Base-by-base conservation (phyloP, 2,888 invertebrate species). In the Meloe dianella region DNA sequence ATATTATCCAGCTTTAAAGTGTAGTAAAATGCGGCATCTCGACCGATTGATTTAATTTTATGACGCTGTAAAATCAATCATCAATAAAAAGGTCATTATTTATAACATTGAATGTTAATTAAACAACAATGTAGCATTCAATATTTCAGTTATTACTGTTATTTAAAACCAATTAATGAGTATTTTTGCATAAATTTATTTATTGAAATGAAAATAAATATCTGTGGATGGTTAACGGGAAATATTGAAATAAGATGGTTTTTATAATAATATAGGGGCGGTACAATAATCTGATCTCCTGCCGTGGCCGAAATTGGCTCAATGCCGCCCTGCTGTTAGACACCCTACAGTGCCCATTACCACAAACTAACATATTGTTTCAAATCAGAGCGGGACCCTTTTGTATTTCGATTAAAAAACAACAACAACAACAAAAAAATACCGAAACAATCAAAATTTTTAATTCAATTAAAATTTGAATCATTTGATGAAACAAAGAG, bases 291-390 rank as follows among this genome's bases (percentile, higher is more conserved):
- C 76, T 74, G 76, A 74, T 67, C 73, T 62, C 81, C 80, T 70
- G 77, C 76, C 68, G 81, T 54, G 77, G 68, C 73, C 78, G 76
- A 81, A 82, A 82, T 82, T 82, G 78, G 81, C 78, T 79, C 80
- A 81, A 81, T 80, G 80, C 77, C 74, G 68, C 71, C 81, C 80
- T 72, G 81, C 79, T 79, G 81, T 60, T 70, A 59, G 60, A 72
- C 72, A 73, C 77, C 80, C 78, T 76, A 74, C 72, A 71, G 78
- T 69, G 76, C 72, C 78, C 77, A 80, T 81, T 82, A 81, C 79
- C 73, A 81, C 82, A 82, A 82, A 82, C 82, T 82, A 82, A 82
- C 82, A 80, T 82, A 83, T 83, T 83, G 83, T 83, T 82, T 82
- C 80, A 79, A 80, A 80, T 79, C 77, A 74, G 71, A 71, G 78